Conservation (phyloP, 2,888 invertebrate species). For the Lysandra bellargus region DNA sequence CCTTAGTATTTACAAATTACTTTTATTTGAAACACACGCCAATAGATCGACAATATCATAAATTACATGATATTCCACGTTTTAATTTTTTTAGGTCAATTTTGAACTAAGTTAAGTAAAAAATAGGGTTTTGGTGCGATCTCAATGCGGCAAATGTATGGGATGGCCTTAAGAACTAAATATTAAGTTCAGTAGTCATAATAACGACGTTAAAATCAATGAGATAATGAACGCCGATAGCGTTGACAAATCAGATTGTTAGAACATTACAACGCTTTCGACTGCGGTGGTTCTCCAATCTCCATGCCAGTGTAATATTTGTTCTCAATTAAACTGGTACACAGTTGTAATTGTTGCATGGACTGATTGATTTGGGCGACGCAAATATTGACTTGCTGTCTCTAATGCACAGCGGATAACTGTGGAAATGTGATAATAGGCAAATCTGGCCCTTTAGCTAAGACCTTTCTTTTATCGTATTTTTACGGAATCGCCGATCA, state of each 20-base stretch:
- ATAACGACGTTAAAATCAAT: background rate
- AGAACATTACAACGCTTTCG: background rate
- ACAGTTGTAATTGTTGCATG: background rate
- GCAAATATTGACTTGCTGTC: conserved; percentile 2
- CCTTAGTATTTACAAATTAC: too few relatives aligned
- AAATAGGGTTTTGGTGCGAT: too few relatives aligned
- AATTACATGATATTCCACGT: too few relatives aligned
- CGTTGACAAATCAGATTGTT: background rate
- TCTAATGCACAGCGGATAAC: background rate
- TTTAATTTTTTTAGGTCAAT: too few relatives aligned
- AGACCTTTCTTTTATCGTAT: too few relatives aligned
- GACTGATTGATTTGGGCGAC: conserved; percentile 6
- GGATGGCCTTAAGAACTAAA: background rate
- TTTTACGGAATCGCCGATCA: too few relatives aligned
- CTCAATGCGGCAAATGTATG: too few relatives aligned
- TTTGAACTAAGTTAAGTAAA: too few relatives aligned
- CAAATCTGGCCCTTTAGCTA: too few relatives aligned
- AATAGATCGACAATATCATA: too few relatives aligned
- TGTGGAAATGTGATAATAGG: too few relatives aligned
- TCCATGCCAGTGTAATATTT: background rate
- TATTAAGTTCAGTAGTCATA: background rate
- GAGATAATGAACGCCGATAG: background rate
- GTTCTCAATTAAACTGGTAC: background rate
- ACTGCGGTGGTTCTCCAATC: background rate
- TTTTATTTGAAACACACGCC: too few relatives aligned